phyloP scores from a whole-genome alignment of 2,113 vertebrate species.

The Lagenorhynchus albirostris region DNA sequence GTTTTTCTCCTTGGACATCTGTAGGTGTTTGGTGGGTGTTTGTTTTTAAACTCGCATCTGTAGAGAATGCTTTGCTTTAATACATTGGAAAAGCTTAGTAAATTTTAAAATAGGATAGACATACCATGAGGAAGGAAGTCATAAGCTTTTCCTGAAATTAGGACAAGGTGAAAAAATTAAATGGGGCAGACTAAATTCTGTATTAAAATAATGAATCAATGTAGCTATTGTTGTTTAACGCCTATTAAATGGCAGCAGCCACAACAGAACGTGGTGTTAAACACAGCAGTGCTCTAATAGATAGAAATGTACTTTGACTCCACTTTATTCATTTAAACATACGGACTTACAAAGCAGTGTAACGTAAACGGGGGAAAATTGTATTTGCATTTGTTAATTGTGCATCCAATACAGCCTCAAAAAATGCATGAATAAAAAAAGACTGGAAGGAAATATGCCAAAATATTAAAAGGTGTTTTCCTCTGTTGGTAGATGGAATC shows the following conservation, averaged over 20 bases:
- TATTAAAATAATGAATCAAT: conserved; percentile 4
- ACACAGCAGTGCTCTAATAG: not conserved
- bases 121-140: conserved; percentile 36
- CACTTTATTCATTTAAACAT: not conserved
- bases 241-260: not conserved
- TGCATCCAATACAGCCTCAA: not conserved
- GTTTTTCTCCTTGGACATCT: conserved; percentile 62
- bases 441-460: not conserved
- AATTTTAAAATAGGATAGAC: conserved; percentile 68
- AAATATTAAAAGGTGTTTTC: not conserved
- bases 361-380: not conserved
- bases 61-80: conserved; percentile 71
- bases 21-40: conserved; percentile 67
- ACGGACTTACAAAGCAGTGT: not conserved
- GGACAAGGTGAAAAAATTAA: not conserved
- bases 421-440: not conserved
- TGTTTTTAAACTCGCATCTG: conserved; percentile 68
- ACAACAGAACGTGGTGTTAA: not conserved
- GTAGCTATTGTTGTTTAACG: not conserved
- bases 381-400: conserved; percentile 19
- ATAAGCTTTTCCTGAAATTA: conserved; percentile 13
- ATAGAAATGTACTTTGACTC: not conserved
- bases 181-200: conserved; percentile 8
- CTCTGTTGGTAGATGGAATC: not conserved
- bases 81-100: conserved; percentile 61